phyloP scores from a whole-genome alignment of 2,888 invertebrate genomes.

The Thumatha senex region DNA sequence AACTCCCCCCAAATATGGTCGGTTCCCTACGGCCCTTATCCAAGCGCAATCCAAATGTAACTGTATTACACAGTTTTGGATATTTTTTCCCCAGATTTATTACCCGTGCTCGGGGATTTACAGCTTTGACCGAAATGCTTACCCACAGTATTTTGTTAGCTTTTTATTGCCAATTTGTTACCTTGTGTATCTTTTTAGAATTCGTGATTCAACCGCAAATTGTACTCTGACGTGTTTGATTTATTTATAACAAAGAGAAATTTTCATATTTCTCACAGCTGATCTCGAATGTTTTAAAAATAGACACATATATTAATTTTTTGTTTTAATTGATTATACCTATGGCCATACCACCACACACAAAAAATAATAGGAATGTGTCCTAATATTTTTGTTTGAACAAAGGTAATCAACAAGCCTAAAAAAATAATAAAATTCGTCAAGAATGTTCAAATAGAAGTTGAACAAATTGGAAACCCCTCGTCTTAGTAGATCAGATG shows the following conservation, averaged over 20 bases:
- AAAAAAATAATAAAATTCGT: too few species aligned
- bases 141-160: conserved; percentile 77
- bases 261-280: conserved; percentile 16
- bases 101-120: conserved; percentile 68
- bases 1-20: conserved; percentile 35
- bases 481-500: too few species aligned
- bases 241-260: conserved; percentile 32
- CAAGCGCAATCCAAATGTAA: conserved; percentile 51
- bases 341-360: too few species aligned
- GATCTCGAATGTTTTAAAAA: conserved; percentile 18
- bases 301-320: conserved; percentile 17
- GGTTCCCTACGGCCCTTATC: conserved; percentile 33
- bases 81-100: conserved; percentile 75
- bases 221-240: conserved; percentile 53
- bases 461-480: too few species aligned
- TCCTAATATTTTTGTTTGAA: too few species aligned
- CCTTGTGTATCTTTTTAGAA: conserved; percentile 75
- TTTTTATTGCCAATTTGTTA: conserved; percentile 81
- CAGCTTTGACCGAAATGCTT: conserved; percentile 78
- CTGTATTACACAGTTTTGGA: conserved; percentile 73
- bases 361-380: too few species aligned
- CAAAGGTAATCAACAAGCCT: too few species aligned
- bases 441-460: too few species aligned
- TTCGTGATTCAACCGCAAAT: conserved; percentile 65
- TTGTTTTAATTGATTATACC: too few species aligned